Evolutionary conservation across 2,797 vertebrate genomes (phyloP).

Genomic region (Crypturellus tataupa): DNA sequence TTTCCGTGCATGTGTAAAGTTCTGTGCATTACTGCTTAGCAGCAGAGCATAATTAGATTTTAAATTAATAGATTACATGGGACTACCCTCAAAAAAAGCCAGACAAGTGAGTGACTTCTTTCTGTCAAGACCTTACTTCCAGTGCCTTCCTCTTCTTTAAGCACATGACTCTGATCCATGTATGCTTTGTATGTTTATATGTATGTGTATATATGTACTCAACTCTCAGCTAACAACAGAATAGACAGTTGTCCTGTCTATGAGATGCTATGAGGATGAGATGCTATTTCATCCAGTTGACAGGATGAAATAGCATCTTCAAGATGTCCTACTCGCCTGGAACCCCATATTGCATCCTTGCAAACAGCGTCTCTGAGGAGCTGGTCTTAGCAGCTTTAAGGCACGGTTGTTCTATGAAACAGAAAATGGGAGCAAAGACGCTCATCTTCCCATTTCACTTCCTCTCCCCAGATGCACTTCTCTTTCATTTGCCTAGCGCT

Average conservation of each 20-base stretch:
- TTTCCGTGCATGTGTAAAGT: constrained; percentile 69
- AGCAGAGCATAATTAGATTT: constrained; percentile 69
- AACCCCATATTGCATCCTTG: background rate
- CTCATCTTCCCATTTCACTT: constrained; percentile 50
- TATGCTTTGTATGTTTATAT: background rate
- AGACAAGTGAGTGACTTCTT: background rate
- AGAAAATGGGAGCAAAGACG: constrained; percentile 43
- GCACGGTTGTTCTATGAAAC: constrained; percentile 41
- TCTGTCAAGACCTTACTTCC: constrained; percentile 39
- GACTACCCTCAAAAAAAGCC: constrained; percentile 58
- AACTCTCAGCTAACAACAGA: background rate
- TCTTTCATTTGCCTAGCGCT: constrained; percentile 30
- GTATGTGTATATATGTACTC: background rate
- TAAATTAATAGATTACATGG: constrained; percentile 64
- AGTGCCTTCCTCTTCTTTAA: background rate
- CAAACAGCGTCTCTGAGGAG: background rate
- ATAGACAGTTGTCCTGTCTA: background rate
- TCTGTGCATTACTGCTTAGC: constrained; percentile 69
- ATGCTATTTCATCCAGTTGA: too few species aligned
- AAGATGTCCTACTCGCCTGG: constrained; percentile 2
- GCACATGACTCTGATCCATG: background rate
- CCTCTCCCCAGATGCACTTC: constrained; percentile 31
- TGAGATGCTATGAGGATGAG: too few species aligned
- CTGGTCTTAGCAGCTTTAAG: constrained; percentile 32
- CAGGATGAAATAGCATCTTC: background rate